Conservation (phyloP, 1,140 invertebrate genomes). For the Campoletis sonorensis region DNA sequence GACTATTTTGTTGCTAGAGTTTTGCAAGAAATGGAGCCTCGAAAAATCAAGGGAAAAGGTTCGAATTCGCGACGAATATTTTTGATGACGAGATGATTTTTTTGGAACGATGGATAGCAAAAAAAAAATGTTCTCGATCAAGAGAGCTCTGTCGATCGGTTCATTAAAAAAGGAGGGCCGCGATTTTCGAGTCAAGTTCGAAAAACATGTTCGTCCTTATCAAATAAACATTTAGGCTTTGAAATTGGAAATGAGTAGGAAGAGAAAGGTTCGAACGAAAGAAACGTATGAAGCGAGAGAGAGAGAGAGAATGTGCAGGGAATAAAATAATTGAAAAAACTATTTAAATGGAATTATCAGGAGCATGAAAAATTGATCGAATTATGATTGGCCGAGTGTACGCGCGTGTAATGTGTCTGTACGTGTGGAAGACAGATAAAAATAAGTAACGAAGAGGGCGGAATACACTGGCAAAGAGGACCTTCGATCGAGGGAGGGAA, state of each 20-base stretch:
- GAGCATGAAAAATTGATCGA: background rate
- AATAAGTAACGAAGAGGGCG: conserved; percentile 28
- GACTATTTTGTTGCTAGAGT: too few species aligned
- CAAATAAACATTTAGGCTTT: too few species aligned
- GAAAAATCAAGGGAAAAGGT: too few species aligned
- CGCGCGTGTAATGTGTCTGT: background rate
- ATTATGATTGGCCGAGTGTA: background rate
- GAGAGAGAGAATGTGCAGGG: background rate
- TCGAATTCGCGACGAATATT: too few species aligned
- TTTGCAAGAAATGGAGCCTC: too few species aligned
- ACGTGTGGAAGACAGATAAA: background rate
- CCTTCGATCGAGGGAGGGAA: conserved; percentile 65
- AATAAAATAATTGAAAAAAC: background rate
- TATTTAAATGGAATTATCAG: background rate
- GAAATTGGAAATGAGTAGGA: background rate
- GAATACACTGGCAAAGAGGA: conserved; percentile 59
- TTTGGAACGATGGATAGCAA: too few species aligned
- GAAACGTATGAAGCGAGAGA: background rate
- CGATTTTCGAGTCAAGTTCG: too few species aligned
- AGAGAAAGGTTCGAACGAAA: background rate
- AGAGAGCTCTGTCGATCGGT: too few species aligned
- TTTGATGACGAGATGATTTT: too few species aligned
- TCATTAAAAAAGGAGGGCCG: too few species aligned
- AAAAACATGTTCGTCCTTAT: background rate
- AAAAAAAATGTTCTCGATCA: too few species aligned